Evolutionary conservation across 2,113 vertebrate genomes (phyloP).

Genomic region (Carassius carassius): DNA sequence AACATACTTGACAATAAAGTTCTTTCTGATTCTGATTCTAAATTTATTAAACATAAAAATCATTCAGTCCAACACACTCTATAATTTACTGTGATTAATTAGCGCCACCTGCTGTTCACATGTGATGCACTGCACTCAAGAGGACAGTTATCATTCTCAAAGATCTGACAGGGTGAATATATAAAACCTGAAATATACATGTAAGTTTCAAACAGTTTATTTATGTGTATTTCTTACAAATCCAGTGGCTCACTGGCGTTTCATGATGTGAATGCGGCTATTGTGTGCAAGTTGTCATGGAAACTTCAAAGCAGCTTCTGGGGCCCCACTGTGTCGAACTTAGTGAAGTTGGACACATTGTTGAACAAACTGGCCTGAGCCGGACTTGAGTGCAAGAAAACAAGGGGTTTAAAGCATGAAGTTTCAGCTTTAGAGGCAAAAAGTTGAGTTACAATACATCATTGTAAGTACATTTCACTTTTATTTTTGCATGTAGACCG

Average conservation of each 20-base stretch:
- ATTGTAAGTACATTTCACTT: background rate
- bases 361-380: constrained; percentile 66
- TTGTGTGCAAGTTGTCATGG: constrained; percentile 59
- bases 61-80: background rate
- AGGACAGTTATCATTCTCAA: background rate
- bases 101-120: constrained; percentile 30
- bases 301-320: constrained; percentile 62
- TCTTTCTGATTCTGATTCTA: too few species aligned
- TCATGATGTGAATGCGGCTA: constrained; percentile 32
- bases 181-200: background rate
- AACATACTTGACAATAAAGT: too few species aligned
- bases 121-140: background rate
- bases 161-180: background rate
- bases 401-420: background rate
- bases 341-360: constrained; percentile 52
- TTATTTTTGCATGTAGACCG: background rate
- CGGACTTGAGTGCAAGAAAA: constrained; percentile 47
- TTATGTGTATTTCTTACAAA: background rate
- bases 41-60: background rate
- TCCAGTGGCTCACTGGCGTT: background rate
- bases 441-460: background rate
- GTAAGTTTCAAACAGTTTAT: constrained; percentile 49
- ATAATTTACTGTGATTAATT: background rate
- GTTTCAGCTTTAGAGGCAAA: background rate
- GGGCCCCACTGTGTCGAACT: constrained; percentile 49